Percentiles rank a stretch among this genome's conserved stretches.
Conservation (phyloP, 2,113 vertebrate genomes). For the Ochotona princeps region DNA sequence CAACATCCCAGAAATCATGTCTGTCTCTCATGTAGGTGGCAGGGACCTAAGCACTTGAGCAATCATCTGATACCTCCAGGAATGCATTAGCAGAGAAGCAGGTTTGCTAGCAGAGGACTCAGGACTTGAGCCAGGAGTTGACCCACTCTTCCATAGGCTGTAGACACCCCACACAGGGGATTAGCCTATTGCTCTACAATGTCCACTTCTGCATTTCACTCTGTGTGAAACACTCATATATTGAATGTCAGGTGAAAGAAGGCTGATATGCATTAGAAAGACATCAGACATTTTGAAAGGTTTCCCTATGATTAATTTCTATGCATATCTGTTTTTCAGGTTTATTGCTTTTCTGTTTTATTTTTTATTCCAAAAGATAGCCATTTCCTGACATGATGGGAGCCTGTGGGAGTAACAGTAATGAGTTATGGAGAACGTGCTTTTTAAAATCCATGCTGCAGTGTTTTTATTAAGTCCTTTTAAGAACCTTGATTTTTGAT, state of each 20-base stretch:
- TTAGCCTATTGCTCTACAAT: too few relatives aligned
- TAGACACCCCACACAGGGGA: too few relatives aligned
- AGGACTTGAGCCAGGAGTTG: too few relatives aligned
- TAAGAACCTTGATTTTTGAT: slow-evolving; percentile 12
- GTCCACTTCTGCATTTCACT: neutral
- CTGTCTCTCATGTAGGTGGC: too few relatives aligned
- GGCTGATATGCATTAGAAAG: neutral
- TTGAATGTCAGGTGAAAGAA: neutral
- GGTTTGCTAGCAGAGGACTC: too few relatives aligned
- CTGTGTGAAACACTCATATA: neutral
- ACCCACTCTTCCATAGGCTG: too few relatives aligned
- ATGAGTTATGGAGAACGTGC: neutral
- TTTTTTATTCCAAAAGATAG: slow-evolving; percentile 43
- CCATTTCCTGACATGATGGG: neutral
- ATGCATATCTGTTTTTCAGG: neutral
- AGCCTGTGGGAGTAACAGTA: neutral
- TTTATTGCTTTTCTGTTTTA: neutral
- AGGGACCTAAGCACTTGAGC: too few relatives aligned
- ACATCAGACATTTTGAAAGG: neutral
- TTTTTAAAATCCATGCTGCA: slow-evolving; percentile 31
- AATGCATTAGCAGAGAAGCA: too few relatives aligned
- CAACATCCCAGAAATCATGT: too few relatives aligned
- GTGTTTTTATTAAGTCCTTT: slow-evolving; percentile 31
- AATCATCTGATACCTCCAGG: too few relatives aligned
- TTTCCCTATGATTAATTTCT: neutral